Evolutionary conservation across 1,140 invertebrate species (phyloP).

Genomic region (Habropoda laboriosa): DNA sequence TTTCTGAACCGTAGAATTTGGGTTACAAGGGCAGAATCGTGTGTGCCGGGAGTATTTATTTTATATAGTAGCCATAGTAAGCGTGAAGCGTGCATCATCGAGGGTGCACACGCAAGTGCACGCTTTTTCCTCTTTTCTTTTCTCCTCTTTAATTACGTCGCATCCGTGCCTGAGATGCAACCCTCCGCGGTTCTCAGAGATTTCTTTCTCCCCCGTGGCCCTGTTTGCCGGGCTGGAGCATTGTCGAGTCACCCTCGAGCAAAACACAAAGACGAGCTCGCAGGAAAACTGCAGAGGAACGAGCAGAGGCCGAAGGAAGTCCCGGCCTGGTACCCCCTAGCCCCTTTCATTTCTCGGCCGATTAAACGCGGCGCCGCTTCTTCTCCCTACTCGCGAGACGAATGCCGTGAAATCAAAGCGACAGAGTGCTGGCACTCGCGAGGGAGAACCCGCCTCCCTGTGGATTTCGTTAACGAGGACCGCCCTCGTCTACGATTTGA

Average conservation of each 20-base stretch:
- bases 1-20: not conserved
- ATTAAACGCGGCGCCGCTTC: constrained; percentile 51
- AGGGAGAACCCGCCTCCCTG: not conserved
- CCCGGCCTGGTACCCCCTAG: not conserved
- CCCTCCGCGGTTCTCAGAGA: constrained; percentile 33
- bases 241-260: constrained; percentile 56
- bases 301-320: not conserved
- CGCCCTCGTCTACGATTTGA: constrained; percentile 29
- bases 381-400: constrained; percentile 41
- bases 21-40: not conserved
- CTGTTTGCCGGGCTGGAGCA: constrained; percentile 35
- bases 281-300: constrained; percentile 26
- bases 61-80: too few relatives aligned
- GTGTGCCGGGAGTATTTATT: not conserved
- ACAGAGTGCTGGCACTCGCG: not conserved
- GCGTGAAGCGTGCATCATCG: too few relatives aligned
- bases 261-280: constrained; percentile 34
- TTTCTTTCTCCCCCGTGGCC: constrained; percentile 1
- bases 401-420: constrained; percentile 42
- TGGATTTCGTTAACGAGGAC: constrained; percentile 33
- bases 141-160: not conserved
- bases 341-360: constrained; percentile 55
- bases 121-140: too few relatives aligned
- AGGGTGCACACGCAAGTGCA: too few relatives aligned
- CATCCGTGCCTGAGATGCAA: constrained; percentile 25